phyloP scores from a whole-genome alignment of 2,797 vertebrate genomes.

The Myotis vivesi region DNA sequence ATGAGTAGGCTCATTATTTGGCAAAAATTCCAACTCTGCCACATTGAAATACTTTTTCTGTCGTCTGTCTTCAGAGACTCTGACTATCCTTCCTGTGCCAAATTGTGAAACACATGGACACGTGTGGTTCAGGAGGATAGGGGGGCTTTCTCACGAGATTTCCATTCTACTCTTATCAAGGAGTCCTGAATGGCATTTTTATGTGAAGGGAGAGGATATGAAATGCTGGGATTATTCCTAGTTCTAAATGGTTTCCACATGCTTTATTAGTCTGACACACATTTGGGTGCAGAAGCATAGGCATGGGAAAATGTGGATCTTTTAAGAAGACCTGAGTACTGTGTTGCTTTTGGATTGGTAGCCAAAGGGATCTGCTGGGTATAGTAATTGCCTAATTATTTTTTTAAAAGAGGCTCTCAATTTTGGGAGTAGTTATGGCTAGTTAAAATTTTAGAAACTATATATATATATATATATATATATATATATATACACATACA shows the following conservation, averaged over 20 bases:
- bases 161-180: slow-evolving; percentile 84
- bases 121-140: slow-evolving; percentile 77
- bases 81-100: slow-evolving; percentile 77
- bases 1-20: slow-evolving; percentile 54
- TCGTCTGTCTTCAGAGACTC: slow-evolving; percentile 78
- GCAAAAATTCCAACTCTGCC: slow-evolving; percentile 72
- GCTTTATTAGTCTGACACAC: slow-evolving; percentile 81
- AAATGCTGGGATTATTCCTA: slow-evolving; percentile 84
- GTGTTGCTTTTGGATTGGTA: slow-evolving; percentile 81
- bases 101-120: slow-evolving; percentile 80
- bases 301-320: slow-evolving; percentile 80
- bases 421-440: slow-evolving; percentile 72
- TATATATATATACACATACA: not conserved
- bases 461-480: slow-evolving; percentile 58
- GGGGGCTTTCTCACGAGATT: slow-evolving; percentile 85
- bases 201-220: slow-evolving; percentile 85
- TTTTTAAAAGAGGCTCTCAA: not conserved
- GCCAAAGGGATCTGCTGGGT: slow-evolving; percentile 82
- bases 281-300: slow-evolving; percentile 83
- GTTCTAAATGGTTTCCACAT: slow-evolving; percentile 77
- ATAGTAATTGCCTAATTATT: slow-evolving; percentile 80
- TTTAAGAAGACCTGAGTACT: slow-evolving; percentile 78
- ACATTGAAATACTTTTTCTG: slow-evolving; percentile 59
- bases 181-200: slow-evolving; percentile 85
- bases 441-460: slow-evolving; percentile 80